Conservation (phyloP, 2,888 invertebrate genomes). For the Apoderus coryli region DNA sequence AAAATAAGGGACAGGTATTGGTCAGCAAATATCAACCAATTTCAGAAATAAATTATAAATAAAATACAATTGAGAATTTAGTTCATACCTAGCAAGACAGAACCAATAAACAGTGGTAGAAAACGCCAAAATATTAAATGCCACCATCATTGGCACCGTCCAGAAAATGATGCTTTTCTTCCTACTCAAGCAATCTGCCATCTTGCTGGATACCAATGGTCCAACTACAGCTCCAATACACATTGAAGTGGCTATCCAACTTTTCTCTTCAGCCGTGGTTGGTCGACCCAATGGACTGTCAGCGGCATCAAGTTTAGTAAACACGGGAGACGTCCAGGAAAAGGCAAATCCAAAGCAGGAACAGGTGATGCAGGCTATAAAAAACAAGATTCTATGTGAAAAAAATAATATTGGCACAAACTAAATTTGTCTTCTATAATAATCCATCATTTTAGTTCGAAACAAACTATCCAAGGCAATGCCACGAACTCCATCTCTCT, state of each 20-base stretch:
- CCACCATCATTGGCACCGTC: conserved; percentile 47
- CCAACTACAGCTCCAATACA: conserved; percentile 21
- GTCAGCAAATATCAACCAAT: no score
- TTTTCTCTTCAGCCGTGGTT: conserved; percentile 18
- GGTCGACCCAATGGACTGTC: conserved; percentile 18
- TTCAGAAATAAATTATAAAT: no score
- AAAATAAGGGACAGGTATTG: no score
- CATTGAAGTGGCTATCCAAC: conserved; percentile 20
- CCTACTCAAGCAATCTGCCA: conserved; percentile 31
- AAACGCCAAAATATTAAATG: conserved; percentile 17
- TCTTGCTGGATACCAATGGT: conserved; percentile 18
- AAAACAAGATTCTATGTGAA: no score
- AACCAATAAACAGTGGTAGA: conserved; percentile 16
- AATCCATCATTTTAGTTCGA: no score
- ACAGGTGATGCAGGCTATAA: no score
- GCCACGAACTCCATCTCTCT: no score
- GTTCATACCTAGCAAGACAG: conserved; percentile 38
- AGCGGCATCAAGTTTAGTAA: conserved; percentile 17
- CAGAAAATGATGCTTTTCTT: conserved; percentile 49
- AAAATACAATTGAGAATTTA: no score
- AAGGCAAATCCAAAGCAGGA: no score
- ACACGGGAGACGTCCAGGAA: conserved; percentile 22
- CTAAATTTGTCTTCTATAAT: no score
- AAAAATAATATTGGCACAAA: no score
- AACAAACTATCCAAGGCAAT: no score